phyloP scores from a whole-genome alignment of 2,888 invertebrate species.

The Strigamia transsilvanica region DNA sequence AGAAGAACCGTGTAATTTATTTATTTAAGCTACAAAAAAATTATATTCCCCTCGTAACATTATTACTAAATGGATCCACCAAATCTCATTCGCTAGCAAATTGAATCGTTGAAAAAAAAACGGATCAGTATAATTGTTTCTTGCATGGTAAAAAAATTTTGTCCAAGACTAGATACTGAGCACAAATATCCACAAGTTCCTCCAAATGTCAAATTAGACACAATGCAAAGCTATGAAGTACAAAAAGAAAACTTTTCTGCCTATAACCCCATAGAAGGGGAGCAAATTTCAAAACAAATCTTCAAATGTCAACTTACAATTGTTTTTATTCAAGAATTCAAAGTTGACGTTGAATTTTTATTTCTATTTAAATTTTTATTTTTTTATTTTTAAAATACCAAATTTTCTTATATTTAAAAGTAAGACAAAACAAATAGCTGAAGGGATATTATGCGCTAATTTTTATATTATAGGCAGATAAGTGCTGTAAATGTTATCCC shows the following conservation, averaged over 20 bases:
- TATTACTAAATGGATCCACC: constrained; percentile 48
- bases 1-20: constrained; percentile 6
- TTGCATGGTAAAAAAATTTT: constrained; percentile 42
- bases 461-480: constrained; percentile 13
- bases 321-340: neutral
- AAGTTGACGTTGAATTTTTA: neutral
- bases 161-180: constrained; percentile 54
- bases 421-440: neutral
- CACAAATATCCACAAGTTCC: constrained; percentile 53
- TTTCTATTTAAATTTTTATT: neutral
- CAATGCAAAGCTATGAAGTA: constrained; percentile 31
- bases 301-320: neutral
- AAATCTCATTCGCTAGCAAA: constrained; percentile 4
- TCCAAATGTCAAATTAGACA: constrained; percentile 34
- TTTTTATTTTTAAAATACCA: neutral
- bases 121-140: constrained; percentile 40
- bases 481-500: constrained; percentile 19
- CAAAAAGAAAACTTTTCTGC: constrained; percentile 20
- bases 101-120: constrained; percentile 11
- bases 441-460: neutral
- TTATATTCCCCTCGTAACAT: constrained; percentile 28
- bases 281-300: neutral
- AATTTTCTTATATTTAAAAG: neutral
- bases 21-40: neutral
- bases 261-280: constrained; percentile 4